These are phyloP conservation scores for Euplagia quadripunctaria DNA, from an alignment of 2,888 invertebrate genomes.

Conservation along the genomic window DNA sequence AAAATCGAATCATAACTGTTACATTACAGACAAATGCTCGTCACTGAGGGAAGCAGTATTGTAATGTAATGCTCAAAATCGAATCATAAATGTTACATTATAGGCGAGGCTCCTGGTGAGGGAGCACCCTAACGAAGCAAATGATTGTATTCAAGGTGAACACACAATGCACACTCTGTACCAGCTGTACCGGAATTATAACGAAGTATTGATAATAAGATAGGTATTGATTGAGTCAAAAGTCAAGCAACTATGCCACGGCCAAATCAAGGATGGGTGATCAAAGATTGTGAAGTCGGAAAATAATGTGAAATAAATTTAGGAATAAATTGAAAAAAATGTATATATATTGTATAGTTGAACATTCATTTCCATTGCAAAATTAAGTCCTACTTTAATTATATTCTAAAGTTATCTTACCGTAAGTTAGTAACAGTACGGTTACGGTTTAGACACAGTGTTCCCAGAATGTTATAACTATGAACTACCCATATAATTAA, in stretches of 20 bases:
- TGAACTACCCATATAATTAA: not conserved
- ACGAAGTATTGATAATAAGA: not conserved
- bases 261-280: not conserved
- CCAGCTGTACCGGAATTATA: not conserved
- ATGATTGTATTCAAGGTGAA: slow-evolving; percentile 19
- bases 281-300: not conserved
- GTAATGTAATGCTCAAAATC: no score
- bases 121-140: slow-evolving; percentile 7
- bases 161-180: not conserved
- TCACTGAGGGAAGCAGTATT: no score
- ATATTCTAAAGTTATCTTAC: not conserved
- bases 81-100: no score
- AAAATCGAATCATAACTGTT: no score
- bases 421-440: no score
- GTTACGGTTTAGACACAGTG: not conserved
- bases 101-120: no score
- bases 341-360: not conserved
- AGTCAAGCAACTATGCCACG: not conserved
- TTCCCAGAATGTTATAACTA: not conserved
- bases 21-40: no score
- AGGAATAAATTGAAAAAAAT: no score
- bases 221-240: not conserved
- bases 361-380: not conserved
- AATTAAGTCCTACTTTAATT: not conserved
- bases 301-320: not conserved